phyloP scores from a whole-genome alignment of 2,888 invertebrate genomes.

The Trachelus iudaicus region DNA sequence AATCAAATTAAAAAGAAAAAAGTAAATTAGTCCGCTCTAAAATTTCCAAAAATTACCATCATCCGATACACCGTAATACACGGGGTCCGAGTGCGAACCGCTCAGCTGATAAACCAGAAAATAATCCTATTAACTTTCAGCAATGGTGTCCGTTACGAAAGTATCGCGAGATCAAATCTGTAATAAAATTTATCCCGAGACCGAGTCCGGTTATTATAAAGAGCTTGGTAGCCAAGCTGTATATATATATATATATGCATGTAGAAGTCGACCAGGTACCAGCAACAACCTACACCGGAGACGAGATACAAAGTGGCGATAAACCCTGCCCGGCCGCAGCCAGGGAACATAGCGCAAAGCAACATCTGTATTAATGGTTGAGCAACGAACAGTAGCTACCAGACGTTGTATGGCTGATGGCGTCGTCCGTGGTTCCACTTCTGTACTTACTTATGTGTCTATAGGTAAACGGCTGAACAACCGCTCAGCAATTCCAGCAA shows the following conservation, averaged over 20 bases:
- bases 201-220: constrained; percentile 2
- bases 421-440: constrained; percentile 6
- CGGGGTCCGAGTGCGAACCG: background rate
- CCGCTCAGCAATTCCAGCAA: background rate
- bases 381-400: constrained; percentile 23
- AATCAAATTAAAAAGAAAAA: background rate
- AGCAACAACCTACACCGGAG: constrained; percentile 1
- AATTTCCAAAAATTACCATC: background rate
- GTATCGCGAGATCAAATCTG: background rate
- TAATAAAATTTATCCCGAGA: background rate
- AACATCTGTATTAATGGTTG: constrained; percentile 34
- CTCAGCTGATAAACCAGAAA: background rate
- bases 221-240: background rate
- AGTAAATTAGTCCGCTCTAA: background rate
- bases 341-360: constrained; percentile 17
- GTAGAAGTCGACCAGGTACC: background rate
- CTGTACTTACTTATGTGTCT: background rate
- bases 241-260: background rate
- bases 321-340: constrained; percentile 26
- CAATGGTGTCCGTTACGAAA: background rate
- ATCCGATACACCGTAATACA: background rate
- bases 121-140: background rate
- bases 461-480: background rate
- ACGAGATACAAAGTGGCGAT: constrained; percentile 25
- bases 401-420: constrained; percentile 22